Evolutionary conservation across 2,888 invertebrate genomes (phyloP), one percentile per base, ranked within the genome.

Genomic region (Odontomyia ornata): DNA sequence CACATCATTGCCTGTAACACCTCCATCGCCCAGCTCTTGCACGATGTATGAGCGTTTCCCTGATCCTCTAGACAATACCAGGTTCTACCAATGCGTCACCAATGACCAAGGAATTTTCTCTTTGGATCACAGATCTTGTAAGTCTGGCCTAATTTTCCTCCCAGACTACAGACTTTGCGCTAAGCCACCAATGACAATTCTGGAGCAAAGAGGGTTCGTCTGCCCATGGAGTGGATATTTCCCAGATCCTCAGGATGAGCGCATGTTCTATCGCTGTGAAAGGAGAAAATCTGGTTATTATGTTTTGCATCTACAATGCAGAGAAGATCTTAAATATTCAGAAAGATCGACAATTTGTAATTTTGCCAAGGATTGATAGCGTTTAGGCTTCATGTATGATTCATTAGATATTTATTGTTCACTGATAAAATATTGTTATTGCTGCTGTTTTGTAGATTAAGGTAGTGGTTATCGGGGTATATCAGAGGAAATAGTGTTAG

Each of bases 231-330:
- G 28, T 73, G 73, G 73, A 3, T 60, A 36, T 21, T 73, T 60
- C 23, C 36, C 73, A 3, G 73, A 73, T 36, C 57, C 30, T 0
- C 1, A n/a, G 15, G 27, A 60, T 21, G n/a, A 18, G 1, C 30
- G 23, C 1, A 73, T 57, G 57, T 73, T 73, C 36, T 73, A 60
- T 23, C 28, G 73, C n/a, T 73, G 73, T 57, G 73, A 73, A 30
- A 11, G 21, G 18, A 57, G 13, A 11, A 1, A 0, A 1, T 21
- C 11, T 5, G 73, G 57, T 11, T 57, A 5, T 27, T 57, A 7
- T 18, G 23, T 57, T 15, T 21, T 25, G 15, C 73, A 73, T n/a
- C 15, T 73, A 23, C 23, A 60, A n/a, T 73, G 73, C 23, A 28
- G 73, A 57, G 73, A 57, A 13, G 60, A 57, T 60, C 21, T 73